phyloP scores from a whole-genome alignment of 2,113 vertebrate genomes.

The Etheostoma spectabile region DNA sequence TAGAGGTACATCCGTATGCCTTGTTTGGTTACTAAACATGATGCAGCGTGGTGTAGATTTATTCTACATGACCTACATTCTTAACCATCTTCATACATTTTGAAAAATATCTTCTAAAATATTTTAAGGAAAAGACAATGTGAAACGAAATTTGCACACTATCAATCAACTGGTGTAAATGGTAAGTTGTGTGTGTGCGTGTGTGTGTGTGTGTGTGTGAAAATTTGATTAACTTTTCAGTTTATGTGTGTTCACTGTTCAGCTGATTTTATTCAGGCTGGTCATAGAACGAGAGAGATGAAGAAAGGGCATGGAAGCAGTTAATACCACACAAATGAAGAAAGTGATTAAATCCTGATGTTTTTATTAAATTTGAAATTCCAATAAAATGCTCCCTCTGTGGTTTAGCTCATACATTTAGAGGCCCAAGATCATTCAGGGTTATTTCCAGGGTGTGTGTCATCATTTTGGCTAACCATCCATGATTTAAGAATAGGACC shows the following conservation, averaged over 20 bases:
- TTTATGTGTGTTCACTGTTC: constrained; percentile 71
- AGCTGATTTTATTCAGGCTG: constrained; percentile 92
- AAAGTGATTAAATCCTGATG: constrained; percentile 93
- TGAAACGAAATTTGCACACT: constrained; percentile 87
- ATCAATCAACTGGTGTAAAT: constrained; percentile 86
- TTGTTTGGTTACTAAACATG: neutral
- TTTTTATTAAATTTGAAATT: constrained; percentile 97
- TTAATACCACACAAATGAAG: constrained; percentile 95
- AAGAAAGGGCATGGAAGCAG: constrained; percentile 83
- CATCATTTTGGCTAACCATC: constrained; percentile 18
- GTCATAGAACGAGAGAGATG: constrained; percentile 87
- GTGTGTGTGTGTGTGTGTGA: constrained; percentile 80
- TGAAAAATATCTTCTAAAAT: constrained; percentile 1
- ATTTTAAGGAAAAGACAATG: neutral
- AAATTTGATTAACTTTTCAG: constrained; percentile 90
- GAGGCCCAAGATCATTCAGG: constrained; percentile 1
- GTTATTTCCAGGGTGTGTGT: constrained; percentile 24
- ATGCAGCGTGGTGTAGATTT: neutral
- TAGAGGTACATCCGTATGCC: neutral
- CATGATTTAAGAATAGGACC: constrained; percentile 5
- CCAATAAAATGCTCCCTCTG: constrained; percentile 92
- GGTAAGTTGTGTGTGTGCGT: constrained; percentile 56
- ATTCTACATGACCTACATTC: neutral
- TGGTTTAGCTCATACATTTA: constrained; percentile 86
- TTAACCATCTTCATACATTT: neutral